These are phyloP conservation scores for Maniola hyperantus DNA, from an alignment of 2,888 invertebrate species.

Conservation along the genomic window DNA sequence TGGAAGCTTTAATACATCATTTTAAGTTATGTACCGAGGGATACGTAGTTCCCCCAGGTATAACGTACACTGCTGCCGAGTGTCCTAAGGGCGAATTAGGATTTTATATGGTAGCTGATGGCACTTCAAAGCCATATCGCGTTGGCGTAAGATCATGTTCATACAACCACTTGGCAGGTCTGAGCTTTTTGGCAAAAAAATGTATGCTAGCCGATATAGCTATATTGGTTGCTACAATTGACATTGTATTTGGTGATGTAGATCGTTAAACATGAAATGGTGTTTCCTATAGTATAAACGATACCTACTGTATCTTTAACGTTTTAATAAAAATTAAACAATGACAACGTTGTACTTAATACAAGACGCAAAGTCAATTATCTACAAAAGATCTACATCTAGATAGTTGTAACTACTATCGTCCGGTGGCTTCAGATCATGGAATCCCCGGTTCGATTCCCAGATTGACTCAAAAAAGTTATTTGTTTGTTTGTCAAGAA, in stretches of 20 bases:
- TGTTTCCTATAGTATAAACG: neutral
- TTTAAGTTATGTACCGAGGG: constrained; percentile 94
- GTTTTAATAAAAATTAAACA: neutral
- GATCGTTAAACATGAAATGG: constrained; percentile 70
- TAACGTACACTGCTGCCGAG: constrained; percentile 90
- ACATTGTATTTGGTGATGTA: constrained; percentile 84
- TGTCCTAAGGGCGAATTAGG: constrained; percentile 95
- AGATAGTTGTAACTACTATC: no score
- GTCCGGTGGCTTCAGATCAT: no score
- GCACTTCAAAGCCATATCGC: constrained; percentile 88
- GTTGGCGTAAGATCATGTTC: constrained; percentile 83
- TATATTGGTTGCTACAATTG: constrained; percentile 87
- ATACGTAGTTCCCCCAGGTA: constrained; percentile 91
- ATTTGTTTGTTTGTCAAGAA: no score
- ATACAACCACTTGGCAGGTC: constrained; percentile 84
- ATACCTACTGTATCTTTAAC: neutral
- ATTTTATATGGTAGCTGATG: constrained; percentile 93
- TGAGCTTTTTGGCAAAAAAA: constrained; percentile 84
- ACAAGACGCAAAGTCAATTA: neutral
- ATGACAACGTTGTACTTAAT: neutral
- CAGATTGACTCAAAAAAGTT: no score
- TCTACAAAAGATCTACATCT: neutral
- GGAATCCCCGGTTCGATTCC: no score
- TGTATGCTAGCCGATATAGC: constrained; percentile 91
- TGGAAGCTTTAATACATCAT: constrained; percentile 95